Percentiles rank a stretch among this genome's conserved stretches.
Conservation (phyloP, 2,888 invertebrate species). For the Leptinotarsa peninsularis region DNA sequence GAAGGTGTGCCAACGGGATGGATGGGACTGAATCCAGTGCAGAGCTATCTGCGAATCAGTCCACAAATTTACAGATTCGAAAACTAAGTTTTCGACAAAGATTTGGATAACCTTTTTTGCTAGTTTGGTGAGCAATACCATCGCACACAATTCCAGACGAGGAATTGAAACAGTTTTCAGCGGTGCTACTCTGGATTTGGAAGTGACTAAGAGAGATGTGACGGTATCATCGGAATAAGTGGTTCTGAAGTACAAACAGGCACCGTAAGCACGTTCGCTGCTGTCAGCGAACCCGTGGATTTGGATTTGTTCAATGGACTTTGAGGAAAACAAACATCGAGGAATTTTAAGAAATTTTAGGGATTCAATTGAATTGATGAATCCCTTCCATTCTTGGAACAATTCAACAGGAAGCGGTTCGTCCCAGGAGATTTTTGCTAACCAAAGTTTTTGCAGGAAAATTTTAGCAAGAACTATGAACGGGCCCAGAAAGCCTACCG, state of each 20-base stretch:
- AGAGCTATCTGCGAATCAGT: conserved; percentile 17
- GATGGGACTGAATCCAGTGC: conserved; percentile 9
- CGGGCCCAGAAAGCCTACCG: conserved; percentile 5
- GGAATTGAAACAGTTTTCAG: conserved; percentile 15
- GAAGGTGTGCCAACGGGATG: conserved; percentile 9
- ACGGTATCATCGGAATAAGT: conserved; percentile 16
- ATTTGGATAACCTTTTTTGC: conserved; percentile 36
- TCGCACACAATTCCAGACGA: conserved; percentile 16
- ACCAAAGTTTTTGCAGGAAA: neutral
- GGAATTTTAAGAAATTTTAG: conserved; percentile 22
- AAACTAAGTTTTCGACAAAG: conserved; percentile 8
- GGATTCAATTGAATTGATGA: conserved; percentile 6
- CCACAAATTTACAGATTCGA: conserved; percentile 17
- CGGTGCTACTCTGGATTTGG: conserved; percentile 11
- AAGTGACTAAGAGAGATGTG: conserved; percentile 9
- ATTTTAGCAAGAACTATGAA: neutral
- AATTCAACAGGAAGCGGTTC: conserved; percentile 5
- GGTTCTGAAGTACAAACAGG: conserved; percentile 17
- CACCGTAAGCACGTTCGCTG: conserved; percentile 11
- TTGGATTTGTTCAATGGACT: conserved; percentile 2
- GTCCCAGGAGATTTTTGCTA: conserved; percentile 13
- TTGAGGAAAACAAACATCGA: neutral
- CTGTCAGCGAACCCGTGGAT: conserved; percentile 7
- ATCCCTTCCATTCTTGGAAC: conserved; percentile 9
- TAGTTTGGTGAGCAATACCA: neutral